Evolutionary conservation across 2,797 vertebrate genomes (phyloP), one percentile per base, ranked within the genome.

Genomic region (Anabacerthia variegaticeps): DNA sequence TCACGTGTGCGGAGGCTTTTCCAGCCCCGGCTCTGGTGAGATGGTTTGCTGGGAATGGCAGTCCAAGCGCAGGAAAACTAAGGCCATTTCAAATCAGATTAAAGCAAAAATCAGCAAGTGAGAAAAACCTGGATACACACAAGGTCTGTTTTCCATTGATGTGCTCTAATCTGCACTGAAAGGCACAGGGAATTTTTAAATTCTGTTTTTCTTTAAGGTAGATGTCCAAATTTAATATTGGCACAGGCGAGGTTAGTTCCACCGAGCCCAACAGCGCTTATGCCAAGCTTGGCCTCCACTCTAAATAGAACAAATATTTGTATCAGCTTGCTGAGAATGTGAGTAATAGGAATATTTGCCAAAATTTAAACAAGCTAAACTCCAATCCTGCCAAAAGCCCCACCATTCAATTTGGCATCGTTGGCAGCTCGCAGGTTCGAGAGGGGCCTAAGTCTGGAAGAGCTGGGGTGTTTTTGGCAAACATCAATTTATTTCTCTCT

Each of bases 291-390:
- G 96, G 96, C 78, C 92, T 85, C 88, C 67, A 48, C 82, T 92
- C 82, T 75, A 92, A 81, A 94, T 88, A 96, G 95, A 96, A 91
- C 95, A 97, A 97, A 97, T 97, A 97, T 95, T 97, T 96, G 95
- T 91, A 95, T 94, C 96, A 95, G 95, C 85, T 96, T 91, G 90
- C 93, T 85, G 92, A 91, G 84, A 96, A 91, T 95, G 87, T 94
- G 91, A 97, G 93, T 96, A 94, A 97, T 87, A 80, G 1, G 79
- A 95, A 63, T 49, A 96, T 93, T 93, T 88, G 93, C 95, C 97
- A 96, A 49, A 93, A 85, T 89, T 96, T 86, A 74, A 97, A 97
- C 95, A 94, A 96, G 93, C 93, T 97, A 81, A 96, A 88, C 89
- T 91, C 63, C 27, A 96, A 46, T 9, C 61, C 24, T 95, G 96